Evolutionary conservation across 2,888 invertebrate species (phyloP), one percentile per base, ranked within the genome.

Genomic region (Calephelis perditalis): DNA sequence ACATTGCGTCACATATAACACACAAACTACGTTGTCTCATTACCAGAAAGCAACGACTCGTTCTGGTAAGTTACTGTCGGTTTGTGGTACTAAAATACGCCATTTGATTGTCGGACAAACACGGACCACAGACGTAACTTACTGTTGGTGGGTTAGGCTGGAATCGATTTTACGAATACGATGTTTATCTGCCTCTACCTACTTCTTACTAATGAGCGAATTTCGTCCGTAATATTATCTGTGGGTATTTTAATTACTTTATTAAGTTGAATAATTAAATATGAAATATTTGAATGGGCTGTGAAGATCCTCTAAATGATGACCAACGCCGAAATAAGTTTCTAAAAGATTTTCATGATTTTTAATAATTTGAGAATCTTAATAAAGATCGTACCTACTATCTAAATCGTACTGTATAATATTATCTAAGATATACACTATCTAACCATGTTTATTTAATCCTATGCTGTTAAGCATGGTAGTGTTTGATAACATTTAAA

Each of bases 21-120:
- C 74, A 78, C 80, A 85, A 85, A 78, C 82, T 78, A 75, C 75
- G 77, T 75, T 79, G 85, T 85, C 85, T 83, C 85, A 85, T 88
- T 87, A 86, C 77, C 73, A 64, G 73, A 78, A 82, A 84, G 82
- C 74, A 79, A 78, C 74, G 71, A 82, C 78, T 75, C 82, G 82
- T 84, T 83, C 80, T 69, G 76, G 81, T 83, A 86, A 88, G 80
- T 85, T 86, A 88, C 79, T 77, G 81, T 69, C 78, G 77, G 73
- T 46, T 74, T 72, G 74, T 65, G 70, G 79, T 74, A 78, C 76
- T 89, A 88, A 88, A 88, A 70, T 87, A 79, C 73, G 72, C 69
- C 73, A 81, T 77, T 86, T 84, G 83, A 87, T 86, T 79, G 83
- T 77, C 76, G 78, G 73, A 78, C 83, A 86, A 85, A 75, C 76